These are phyloP conservation scores for Premnoplex brunnescens DNA, from an alignment of 2,797 vertebrate genomes.

Conservation along the genomic window DNA sequence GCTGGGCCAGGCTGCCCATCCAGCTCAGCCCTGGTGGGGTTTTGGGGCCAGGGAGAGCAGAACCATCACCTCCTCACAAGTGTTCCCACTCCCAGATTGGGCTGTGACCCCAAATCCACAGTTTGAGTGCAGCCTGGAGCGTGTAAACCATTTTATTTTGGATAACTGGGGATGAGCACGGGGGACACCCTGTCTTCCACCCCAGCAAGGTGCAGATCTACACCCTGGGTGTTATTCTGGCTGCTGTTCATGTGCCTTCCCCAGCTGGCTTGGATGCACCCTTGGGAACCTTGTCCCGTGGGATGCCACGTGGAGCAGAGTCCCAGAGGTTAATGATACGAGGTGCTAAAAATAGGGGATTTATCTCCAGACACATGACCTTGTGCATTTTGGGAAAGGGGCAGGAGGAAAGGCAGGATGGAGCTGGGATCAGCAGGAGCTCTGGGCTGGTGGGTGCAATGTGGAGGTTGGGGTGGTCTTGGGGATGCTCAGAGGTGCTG, in stretches of 20 bases:
- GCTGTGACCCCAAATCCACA: background rate
- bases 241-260: background rate
- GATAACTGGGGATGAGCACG: background rate
- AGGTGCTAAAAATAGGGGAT: background rate
- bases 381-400: background rate
- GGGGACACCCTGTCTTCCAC: background rate
- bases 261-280: background rate
- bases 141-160: background rate
- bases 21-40: rapidly evolving
- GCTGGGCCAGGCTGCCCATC: rapidly evolving
- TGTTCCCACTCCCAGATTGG: rapidly evolving
- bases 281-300: background rate
- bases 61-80: rapidly evolving
- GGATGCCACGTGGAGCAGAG: background rate
- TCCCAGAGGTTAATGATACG: background rate
- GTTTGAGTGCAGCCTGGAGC: background rate
- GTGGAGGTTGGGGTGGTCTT: background rate
- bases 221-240: background rate
- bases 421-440: rapidly evolving
- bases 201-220: too few species aligned
- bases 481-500: background rate
- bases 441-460: rapidly evolving
- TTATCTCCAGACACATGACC: background rate
- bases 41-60: background rate
- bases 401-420: rapidly evolving